Conservation (phyloP, 2,888 invertebrate genomes). For the Diadegma fenestrale region DNA sequence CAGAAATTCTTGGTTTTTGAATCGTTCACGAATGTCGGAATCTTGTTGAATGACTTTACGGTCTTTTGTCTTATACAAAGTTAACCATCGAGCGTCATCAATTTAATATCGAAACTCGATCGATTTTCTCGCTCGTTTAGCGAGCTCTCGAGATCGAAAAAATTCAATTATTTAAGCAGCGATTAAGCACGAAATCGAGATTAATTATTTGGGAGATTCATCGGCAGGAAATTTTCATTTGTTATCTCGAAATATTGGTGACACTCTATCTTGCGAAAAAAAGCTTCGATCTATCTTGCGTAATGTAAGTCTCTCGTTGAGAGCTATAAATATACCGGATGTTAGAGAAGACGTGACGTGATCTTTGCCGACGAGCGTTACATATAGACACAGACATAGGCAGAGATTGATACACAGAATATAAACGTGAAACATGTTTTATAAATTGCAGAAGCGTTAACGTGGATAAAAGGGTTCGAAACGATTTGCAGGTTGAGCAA, state of each 20-base stretch:
- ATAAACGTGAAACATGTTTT: background rate
- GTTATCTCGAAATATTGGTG: background rate
- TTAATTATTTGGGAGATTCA: background rate
- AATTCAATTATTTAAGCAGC: background rate
- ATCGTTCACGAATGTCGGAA: background rate
- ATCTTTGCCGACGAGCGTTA: constrained; percentile 26
- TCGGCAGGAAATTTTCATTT: background rate
- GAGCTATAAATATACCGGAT: constrained; percentile 72
- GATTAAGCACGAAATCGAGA: background rate
- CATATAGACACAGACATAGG: background rate
- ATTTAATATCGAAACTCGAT: background rate
- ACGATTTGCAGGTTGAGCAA: constrained; percentile 36
- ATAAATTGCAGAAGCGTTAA: background rate
- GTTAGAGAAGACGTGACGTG: constrained; percentile 42
- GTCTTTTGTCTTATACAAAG: background rate
- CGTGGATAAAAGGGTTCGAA: constrained; percentile 24
- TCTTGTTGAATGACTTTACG: background rate
- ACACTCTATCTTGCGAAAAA: constrained; percentile 15
- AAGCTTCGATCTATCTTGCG: constrained; percentile 36
- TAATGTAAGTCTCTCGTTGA: constrained; percentile 28
- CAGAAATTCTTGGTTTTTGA: background rate
- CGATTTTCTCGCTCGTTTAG: background rate
- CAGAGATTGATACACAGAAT: background rate
- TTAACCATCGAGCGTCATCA: background rate
- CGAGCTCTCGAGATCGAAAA: background rate